These are phyloP conservation scores for Phyllopteryx taeniolatus DNA, from an alignment of 2,113 vertebrate genomes.

Conservation along the genomic window DNA sequence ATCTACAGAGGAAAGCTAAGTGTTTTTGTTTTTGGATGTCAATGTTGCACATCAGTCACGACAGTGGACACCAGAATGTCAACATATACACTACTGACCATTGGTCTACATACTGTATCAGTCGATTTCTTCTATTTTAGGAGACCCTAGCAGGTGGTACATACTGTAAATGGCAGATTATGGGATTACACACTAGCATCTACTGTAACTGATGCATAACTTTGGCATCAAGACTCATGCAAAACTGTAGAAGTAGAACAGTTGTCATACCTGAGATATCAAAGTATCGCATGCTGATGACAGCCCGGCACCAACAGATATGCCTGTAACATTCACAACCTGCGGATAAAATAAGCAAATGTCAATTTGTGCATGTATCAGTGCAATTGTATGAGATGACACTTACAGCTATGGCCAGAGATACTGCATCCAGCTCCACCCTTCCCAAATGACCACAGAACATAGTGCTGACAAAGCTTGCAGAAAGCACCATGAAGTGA, in stretches of 20 bases:
- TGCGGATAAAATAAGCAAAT: conserved; percentile 49
- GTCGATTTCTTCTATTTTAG: no score
- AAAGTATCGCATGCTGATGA: conserved; percentile 87
- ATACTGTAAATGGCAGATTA: no score
- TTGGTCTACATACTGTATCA: no score
- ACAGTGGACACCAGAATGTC: no score
- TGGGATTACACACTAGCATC: no score
- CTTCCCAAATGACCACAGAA: conserved; percentile 92
- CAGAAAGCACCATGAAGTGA: conserved; percentile 78
- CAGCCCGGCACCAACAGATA: conserved; percentile 83
- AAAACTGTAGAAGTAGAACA: not conserved
- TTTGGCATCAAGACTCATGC: no score
- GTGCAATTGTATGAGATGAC: not conserved
- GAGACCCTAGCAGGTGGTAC: no score
- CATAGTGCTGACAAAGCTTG: conserved; percentile 84
- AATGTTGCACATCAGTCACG: no score
- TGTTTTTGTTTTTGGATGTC: no score
- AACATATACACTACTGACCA: no score
- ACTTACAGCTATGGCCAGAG: conserved; percentile 81
- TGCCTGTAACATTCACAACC: conserved; percentile 85
- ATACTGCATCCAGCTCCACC: conserved; percentile 80
- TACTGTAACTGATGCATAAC: no score
- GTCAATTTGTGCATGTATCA: not conserved
- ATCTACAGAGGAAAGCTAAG: no score
- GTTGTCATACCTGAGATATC: conserved; percentile 83